These are phyloP conservation scores for Australoheros scitulus DNA, from an alignment of 2,113 vertebrate species.

Conservation along the genomic window DNA sequence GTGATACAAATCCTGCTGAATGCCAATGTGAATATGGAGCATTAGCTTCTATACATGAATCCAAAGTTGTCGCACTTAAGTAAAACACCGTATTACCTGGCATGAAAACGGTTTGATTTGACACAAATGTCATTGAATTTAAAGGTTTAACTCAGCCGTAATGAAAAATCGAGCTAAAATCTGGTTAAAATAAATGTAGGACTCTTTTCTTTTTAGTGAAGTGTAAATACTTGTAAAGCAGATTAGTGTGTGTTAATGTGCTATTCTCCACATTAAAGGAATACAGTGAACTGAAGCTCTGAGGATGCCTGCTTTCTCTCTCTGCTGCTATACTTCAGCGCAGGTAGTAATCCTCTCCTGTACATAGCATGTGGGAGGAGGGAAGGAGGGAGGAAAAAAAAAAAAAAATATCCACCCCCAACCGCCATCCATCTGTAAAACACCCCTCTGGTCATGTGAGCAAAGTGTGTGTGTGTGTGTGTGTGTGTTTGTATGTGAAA, in stretches of 20 bases:
- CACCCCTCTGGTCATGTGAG: conserved; percentile 54
- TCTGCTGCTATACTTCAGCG: not conserved
- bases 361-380: not conserved
- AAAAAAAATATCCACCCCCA: conserved; percentile 9
- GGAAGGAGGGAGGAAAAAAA: not conserved
- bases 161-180: not conserved
- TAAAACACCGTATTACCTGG: not conserved
- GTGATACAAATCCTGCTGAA: not conserved
- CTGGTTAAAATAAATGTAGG: too few species aligned
- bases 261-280: not conserved
- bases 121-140: conserved; percentile 2
- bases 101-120: not conserved
- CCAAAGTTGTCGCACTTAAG: not conserved
- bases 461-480: conserved; percentile 30
- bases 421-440: conserved; percentile 48
- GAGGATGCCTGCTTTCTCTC: not conserved
- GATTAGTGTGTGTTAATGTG: not conserved
- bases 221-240: not conserved
- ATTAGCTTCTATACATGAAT: too few species aligned
- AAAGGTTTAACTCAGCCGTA: not conserved
- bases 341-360: conserved; percentile 15
- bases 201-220: not conserved
- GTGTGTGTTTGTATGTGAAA: conserved; percentile 45
- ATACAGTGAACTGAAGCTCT: not conserved
- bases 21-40: not conserved